These are phyloP conservation scores for Drosophila vallismaia DNA, from an alignment of 2,888 invertebrate species.

Conservation along the genomic window DNA sequence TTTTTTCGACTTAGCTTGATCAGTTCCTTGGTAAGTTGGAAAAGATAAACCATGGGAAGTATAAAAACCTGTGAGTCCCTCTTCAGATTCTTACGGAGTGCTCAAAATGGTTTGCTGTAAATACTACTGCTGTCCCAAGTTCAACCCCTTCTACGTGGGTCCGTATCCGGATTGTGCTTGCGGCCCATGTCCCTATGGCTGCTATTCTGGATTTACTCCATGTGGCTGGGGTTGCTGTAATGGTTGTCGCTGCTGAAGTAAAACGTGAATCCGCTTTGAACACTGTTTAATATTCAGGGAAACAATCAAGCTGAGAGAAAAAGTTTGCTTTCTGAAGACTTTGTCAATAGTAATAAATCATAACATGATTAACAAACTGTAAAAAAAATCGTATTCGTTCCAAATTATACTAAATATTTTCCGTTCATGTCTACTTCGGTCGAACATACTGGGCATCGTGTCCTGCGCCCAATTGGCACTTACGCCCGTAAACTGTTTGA, in stretches of 20 bases:
- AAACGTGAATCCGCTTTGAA: not conserved
- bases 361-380: not conserved
- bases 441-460: not conserved
- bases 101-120: slow-evolving; percentile 8
- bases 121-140: not conserved
- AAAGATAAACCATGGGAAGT: not conserved
- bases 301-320: not conserved
- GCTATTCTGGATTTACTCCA: slow-evolving; percentile 47
- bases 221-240: slow-evolving; percentile 51
- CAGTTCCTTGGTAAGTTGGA: slow-evolving; percentile 13
- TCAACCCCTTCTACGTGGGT: slow-evolving; percentile 67
- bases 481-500: not conserved
- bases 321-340: not conserved
- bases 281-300: not conserved
- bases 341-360: slow-evolving; percentile 1
- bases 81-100: slow-evolving; percentile 7
- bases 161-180: slow-evolving; percentile 57
- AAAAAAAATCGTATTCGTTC: not conserved
- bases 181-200: slow-evolving; percentile 52
- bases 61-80: not conserved
- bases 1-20: not conserved
- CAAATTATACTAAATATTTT: not conserved
- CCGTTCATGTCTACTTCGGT: not conserved
- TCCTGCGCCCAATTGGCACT: slow-evolving; percentile 8
- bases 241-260: not conserved